These are phyloP conservation scores for Neuroterus valhalla DNA, from an alignment of 1,140 invertebrate species.

Conservation along the genomic window DNA sequence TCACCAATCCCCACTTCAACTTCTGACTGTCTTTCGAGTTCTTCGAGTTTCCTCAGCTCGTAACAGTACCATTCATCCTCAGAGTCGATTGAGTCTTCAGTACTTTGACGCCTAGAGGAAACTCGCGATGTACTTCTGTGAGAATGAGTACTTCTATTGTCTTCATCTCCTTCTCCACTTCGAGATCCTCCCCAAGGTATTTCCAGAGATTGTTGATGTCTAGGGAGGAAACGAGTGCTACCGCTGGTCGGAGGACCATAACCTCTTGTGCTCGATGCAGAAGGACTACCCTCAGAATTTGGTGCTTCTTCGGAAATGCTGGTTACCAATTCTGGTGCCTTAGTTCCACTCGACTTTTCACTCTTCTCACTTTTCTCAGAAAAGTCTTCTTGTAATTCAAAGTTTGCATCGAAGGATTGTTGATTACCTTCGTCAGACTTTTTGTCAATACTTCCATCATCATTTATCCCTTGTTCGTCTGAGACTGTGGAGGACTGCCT, in stretches of 20 bases:
- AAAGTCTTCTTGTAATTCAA: slow-evolving; percentile 64
- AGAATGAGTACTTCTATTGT: slow-evolving; percentile 89
- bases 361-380: slow-evolving; percentile 67
- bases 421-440: slow-evolving; percentile 59
- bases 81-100: slow-evolving; percentile 93
- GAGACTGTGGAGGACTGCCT: slow-evolving; percentile 82
- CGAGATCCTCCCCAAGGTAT: slow-evolving; percentile 81
- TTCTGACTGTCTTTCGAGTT: slow-evolving; percentile 86
- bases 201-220: slow-evolving; percentile 87
- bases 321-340: slow-evolving; percentile 69
- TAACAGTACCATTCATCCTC: slow-evolving; percentile 96
- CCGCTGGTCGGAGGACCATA: slow-evolving; percentile 64
- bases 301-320: slow-evolving; percentile 72
- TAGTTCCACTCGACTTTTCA: slow-evolving; percentile 64
- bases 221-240: slow-evolving; percentile 78
- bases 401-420: slow-evolving; percentile 60
- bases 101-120: slow-evolving; percentile 92
- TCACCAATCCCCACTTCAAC: slow-evolving; percentile 80
- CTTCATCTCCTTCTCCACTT: slow-evolving; percentile 84
- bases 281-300: slow-evolving; percentile 79
- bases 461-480: slow-evolving; percentile 78
- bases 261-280: slow-evolving; percentile 77
- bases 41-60: slow-evolving; percentile 89
- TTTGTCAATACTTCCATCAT: slow-evolving; percentile 73
- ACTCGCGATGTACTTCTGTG: slow-evolving; percentile 89